Evolutionary conservation across 2,797 vertebrate species (phyloP), one percentile per base, ranked within the genome.

Genomic region (Sternotherus odoratus): DNA sequence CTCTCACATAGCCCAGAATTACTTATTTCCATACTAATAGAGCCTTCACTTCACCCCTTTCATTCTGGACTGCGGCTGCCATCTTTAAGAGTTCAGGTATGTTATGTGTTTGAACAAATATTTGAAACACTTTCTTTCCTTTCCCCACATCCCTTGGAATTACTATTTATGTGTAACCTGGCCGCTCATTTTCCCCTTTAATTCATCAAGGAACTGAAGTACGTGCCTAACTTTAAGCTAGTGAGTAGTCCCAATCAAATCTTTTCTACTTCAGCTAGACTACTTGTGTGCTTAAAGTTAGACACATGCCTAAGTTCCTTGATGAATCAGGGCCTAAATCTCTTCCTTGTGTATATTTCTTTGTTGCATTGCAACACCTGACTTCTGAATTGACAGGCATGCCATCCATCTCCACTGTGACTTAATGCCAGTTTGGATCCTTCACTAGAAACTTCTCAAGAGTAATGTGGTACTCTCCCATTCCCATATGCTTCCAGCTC

Each of bases 1-100:
- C 60, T 63, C 33, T 63, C 60, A 19, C 60, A 8, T n/a, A 63
- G 33, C 17, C 4, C 11, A 1, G 46, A 43, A 26, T 75, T 43
- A 49, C 1, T 1, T 28, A 33, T 16, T 39, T 49, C 21, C 1
- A 2, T 2, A 51, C 53, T 8, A 46, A 7, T 2, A 8, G 72
- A 74, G 15, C 33, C 33, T 63, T 30, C 60, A 63, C 60, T 5
- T 63, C 78, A 87, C 4, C 36, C 33, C 19, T 6, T 60, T 33
- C 13, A 16, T 33, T 33, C 2, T 2, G 6, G 53, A 23, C 53
- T 10, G 2, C 6, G 39, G 0, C 6, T 12, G n/a, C 13, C 49
- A 1, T 2, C n/a, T 19, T 9, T n/a, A 54, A 72, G 39, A 72
- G 63, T 53, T 33, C 49, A 12, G 12, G 4, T 23, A 1, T 0